Base-by-base conservation (phyloP, 2,888 invertebrate species). In the Drosophila niveifrons region DNA sequence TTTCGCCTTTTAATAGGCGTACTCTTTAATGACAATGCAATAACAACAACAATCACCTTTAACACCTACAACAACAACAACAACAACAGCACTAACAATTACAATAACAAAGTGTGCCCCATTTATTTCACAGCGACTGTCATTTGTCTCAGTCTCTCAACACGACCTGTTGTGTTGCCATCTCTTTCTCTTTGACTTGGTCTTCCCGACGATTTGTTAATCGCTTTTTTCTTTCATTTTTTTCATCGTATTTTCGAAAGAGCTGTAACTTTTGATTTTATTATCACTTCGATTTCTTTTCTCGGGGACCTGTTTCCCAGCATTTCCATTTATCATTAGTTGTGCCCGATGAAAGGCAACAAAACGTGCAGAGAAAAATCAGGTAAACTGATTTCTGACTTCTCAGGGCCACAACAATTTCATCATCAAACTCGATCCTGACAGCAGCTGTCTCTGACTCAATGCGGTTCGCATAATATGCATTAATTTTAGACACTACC, bases 21-120 rank as follows among this genome's bases (percentile, higher is more conserved):
- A 64, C 52, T 79, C 73, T 36, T 82, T 74, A 77, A 80, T 82
- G 71, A 68, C 82, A 77, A 50, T 72, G 65, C 72, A 77, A 56
- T 66, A 51, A 70, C 67, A 71, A 64, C 46, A 70, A 63, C 53
- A 52, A 50, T 15, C 41, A 62, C 28, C 61, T 15, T 41, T 50
- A 50, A 31, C 51, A 51, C 43, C 43, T 51, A 8, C 18, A 46
- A 46, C 17, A 57, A 51, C 56, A 75, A 46, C 29, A 65, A 63
- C 52, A 52, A 57, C 28, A 65, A 63, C 52, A 52, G 53, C 28
- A 67, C 46, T 46, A 65, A 65, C 68, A 69, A 62, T 61, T 23
- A 11, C 17, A 10, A 46, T 7, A 47, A 46, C 23, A 52, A 13
- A 34, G 47, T 63, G 31, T 52, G 41, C 8, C 47, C 51, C 61